phyloP scores from a whole-genome alignment of 2,113 vertebrate genomes.

The Isichthys henryi region DNA sequence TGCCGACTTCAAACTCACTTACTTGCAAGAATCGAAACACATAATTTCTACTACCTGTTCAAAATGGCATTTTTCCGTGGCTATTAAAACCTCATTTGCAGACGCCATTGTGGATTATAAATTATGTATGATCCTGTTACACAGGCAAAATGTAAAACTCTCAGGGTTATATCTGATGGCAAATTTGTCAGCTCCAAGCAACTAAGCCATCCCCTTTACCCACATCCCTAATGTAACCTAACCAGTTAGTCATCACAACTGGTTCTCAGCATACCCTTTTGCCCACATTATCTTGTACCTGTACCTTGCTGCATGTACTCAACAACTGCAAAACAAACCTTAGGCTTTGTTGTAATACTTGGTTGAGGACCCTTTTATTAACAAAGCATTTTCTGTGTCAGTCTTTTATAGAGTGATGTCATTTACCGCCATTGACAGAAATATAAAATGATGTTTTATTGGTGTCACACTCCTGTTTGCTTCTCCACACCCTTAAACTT shows the following conservation, averaged over 20 bases:
- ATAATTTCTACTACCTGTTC: slow-evolving; percentile 1
- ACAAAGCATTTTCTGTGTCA: not conserved
- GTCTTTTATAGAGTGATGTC: not conserved
- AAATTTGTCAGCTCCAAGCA: not conserved
- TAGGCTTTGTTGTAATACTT: not conserved
- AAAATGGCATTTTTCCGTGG: not conserved
- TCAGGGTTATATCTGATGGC: not conserved
- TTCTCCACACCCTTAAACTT: not conserved
- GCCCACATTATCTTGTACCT: not conserved
- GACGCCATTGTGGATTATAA: not conserved
- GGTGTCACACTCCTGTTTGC: not conserved
- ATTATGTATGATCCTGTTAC: not conserved
- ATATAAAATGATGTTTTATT: not conserved
- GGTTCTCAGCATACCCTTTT: not conserved
- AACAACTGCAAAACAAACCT: not conserved
- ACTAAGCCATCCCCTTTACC: not conserved
- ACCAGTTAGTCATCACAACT: not conserved
- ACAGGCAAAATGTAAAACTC: not conserved
- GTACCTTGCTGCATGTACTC: not conserved
- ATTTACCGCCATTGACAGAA: not conserved
- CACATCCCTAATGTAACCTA: not conserved
- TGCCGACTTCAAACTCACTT: not conserved
- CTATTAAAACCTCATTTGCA: not conserved
- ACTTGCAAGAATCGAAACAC: not conserved
- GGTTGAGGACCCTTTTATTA: not conserved